Evolutionary conservation across 2,113 vertebrate species (phyloP), one percentile per base, ranked within the genome.

Genomic region (Aegithalos caudatus): DNA sequence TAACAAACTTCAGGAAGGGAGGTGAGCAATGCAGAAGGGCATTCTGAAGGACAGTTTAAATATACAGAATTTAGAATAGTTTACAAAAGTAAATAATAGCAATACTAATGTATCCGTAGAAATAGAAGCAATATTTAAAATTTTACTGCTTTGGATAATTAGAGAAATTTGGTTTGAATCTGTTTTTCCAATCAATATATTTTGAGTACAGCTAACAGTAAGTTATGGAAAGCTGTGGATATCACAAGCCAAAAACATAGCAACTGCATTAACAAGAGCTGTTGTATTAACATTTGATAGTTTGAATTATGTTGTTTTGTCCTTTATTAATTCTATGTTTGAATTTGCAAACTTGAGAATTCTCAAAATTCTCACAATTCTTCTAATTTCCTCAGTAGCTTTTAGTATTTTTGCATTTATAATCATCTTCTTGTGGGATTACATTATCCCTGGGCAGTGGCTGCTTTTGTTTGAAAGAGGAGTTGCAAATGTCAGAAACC

Each of bases 101-200:
- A 66, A 50, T 64, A 56, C 18, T 60, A 76, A 33, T 17, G 10
- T 38, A 31, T 15, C 28, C 24, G 8, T 11, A 58, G 17, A 79
- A 85, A 74, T 66, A 24, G 1, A 62, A 58, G 7, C 42, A 79
- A 31, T 80, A 56, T 10, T 7, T 76, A 50, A 28, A 44, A 67
- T 60, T 50, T 44, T 82, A 48, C 53, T 82, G 1, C 8, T 88
- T 74, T 8, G 22, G 9, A 47, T 74, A 76, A 82, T 70, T 44
- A 23, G 76, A 93, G 86, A 71, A 67, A 38, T n/a, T 91, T 28
- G 7, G 57, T 88, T 92, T 81, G 76, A 97, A 96, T 74, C 24
- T 71, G 19, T 78, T 97, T 96, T 95, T 96, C 71, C 40, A 96
- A 87, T 57, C 44, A 57, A 67, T 97, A 8, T 91, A 37, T 92